Percentiles rank a stretch among this genome's conserved stretches.
Conservation (phyloP, 1,140 invertebrate genomes). For the Metopolophium dirhodum region DNA sequence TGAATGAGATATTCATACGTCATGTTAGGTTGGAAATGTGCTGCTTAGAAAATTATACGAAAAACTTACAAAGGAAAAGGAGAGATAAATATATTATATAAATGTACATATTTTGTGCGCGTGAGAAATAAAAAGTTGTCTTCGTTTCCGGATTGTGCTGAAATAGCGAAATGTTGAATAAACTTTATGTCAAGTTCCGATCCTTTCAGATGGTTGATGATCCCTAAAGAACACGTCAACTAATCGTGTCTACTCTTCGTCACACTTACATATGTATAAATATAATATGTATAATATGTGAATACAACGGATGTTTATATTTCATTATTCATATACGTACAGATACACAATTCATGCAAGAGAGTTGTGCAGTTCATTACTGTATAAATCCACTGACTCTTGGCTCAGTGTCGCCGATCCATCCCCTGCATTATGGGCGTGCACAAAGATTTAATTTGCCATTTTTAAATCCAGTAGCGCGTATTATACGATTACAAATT, state of each 20-base stretch:
- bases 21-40: neutral
- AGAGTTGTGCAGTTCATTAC: neutral
- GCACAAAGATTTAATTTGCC: neutral
- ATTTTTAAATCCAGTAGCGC: neutral
- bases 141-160: neutral
- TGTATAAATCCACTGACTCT: constrained; percentile 11
- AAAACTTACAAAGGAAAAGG: neutral
- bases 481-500: neutral
- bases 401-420: neutral
- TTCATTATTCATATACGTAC: neutral
- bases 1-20: neutral
- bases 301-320: neutral
- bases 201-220: neutral
- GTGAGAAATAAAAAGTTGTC: neutral
- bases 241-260: neutral
- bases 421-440: neutral
- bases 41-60: neutral
- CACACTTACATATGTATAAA: neutral
- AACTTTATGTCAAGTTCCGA: neutral
- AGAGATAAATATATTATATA: neutral
- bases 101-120: neutral
- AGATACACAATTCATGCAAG: neutral
- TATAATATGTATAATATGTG: neutral
- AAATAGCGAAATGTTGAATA: neutral
- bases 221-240: constrained; percentile 17